Conservation (phyloP, 2,113 vertebrate species). For the Platysteira castanea region DNA sequence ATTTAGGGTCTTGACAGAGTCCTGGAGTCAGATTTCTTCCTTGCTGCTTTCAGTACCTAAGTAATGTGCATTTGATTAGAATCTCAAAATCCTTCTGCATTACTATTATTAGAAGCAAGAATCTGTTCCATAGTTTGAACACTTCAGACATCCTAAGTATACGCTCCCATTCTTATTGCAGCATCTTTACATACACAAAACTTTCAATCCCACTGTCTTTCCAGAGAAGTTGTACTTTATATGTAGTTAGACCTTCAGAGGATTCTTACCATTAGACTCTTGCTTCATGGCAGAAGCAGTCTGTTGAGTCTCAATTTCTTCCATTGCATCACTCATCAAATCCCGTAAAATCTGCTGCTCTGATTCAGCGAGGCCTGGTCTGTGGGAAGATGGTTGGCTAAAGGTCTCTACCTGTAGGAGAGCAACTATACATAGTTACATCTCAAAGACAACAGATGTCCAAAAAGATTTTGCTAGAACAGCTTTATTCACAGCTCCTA, state of each 20-base stretch:
- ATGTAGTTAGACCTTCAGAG: background rate
- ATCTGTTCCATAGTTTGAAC: background rate
- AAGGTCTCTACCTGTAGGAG: conserved; percentile 75
- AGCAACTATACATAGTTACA: background rate
- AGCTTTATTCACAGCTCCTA: background rate
- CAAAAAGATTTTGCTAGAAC: background rate
- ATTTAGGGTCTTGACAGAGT: background rate
- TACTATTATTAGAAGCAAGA: background rate
- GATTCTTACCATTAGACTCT: conserved; percentile 79
- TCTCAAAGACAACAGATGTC: background rate
- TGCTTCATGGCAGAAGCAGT: conserved; percentile 11
- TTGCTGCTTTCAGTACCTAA: background rate
- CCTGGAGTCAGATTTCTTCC: background rate
- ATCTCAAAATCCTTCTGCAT: background rate
- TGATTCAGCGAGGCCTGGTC: conserved; percentile 84
- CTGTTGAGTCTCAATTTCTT: conserved; percentile 85
- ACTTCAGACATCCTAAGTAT: background rate
- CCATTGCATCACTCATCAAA: conserved; percentile 98
- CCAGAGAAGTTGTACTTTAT: background rate
- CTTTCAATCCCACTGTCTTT: background rate
- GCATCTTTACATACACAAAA: background rate
- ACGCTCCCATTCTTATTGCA: background rate
- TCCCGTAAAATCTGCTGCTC: conserved; percentile 93
- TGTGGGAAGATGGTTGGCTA: conserved; percentile 70
- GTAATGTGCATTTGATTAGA: background rate